Percentiles rank a stretch among this genome's conserved stretches.
These are phyloP conservation scores for Parasteatoda tepidariorum DNA, from an alignment of 1,140 invertebrate species.

Conservation along the genomic window DNA sequence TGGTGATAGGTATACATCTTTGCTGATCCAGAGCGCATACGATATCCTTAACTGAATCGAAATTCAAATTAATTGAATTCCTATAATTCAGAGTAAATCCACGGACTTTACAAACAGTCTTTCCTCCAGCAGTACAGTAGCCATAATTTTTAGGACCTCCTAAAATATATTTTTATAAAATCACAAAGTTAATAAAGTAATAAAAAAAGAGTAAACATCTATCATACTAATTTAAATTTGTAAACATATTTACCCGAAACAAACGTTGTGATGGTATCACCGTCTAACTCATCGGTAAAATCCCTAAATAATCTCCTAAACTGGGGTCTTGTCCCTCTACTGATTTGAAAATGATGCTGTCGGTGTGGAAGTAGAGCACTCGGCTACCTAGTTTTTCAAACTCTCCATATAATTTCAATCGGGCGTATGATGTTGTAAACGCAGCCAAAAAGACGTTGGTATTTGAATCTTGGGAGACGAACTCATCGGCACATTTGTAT, in stretches of 20 bases:
- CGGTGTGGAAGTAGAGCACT: not conserved
- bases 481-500: too few relatives aligned
- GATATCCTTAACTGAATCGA: not conserved
- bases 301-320: conserved; percentile 9
- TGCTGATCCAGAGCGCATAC: not conserved
- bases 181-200: too few relatives aligned
- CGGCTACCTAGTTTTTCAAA: not conserved
- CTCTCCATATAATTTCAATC: not conserved
- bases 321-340: not conserved
- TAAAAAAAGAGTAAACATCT: too few relatives aligned
- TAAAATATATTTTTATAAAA: not conserved
- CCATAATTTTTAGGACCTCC: conserved; percentile 16
- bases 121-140: not conserved
- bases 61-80: not conserved
- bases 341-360: not conserved
- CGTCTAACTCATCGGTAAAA: not conserved
- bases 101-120: not conserved
- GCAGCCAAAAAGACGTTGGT: not conserved
- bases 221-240: too few relatives aligned
- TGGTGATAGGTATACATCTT: not conserved
- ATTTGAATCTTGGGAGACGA: too few relatives aligned
- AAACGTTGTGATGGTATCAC: not conserved
- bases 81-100: conserved; percentile 3
- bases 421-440: not conserved
- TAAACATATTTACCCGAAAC: not conserved